Evolutionary conservation across 2,797 vertebrate genomes (phyloP), one percentile per base, ranked within the genome.

Genomic region (Halcyon leucocephala): DNA sequence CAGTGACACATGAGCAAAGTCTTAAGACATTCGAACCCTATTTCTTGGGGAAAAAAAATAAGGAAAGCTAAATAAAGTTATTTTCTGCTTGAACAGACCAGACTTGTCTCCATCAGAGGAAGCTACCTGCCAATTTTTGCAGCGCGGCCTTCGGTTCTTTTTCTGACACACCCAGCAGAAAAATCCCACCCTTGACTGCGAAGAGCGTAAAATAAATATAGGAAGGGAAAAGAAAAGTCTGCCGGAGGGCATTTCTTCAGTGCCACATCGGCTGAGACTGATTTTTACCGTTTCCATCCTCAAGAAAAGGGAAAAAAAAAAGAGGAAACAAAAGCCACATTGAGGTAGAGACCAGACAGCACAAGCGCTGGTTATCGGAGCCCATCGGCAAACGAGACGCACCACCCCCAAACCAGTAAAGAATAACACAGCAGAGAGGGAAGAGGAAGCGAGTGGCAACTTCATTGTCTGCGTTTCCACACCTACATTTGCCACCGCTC

Each of bases 301-400:
- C 48, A 14, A 14, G 49, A 17, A 10, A 51, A 42, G 41, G 41
- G 14, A 16, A 51, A 28, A 28, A 52, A 17, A 61, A 54, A 64
- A 42, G 39, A 29, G 62, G 25, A 54, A 66, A 82, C 72, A 67
- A 77, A 91, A 83, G 57, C 39, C 69, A 79, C 79, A 85, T 22
- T 79, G 66, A 72, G 39, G 15, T 11, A 33, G 35, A 35, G 62
- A 74, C 39, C 54, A 73, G 67, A 41, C 54, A 61, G 51, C 42
- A 9, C 8, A 74, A 69, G 44, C 11, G 4, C 18, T 60, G 3
- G 1, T 69, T 86, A 86, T 71, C 72, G 35, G 82, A 71, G 62
- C 62, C 8, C 4, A 65, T 51, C 46, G 19, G 81, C 51, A 31
- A 81, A 77, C 4, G 8, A 55, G 73, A 86, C 57, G 28, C 19